These are phyloP conservation scores for Falco berigora DNA, from an alignment of 2,797 vertebrate species.

Conservation along the genomic window DNA sequence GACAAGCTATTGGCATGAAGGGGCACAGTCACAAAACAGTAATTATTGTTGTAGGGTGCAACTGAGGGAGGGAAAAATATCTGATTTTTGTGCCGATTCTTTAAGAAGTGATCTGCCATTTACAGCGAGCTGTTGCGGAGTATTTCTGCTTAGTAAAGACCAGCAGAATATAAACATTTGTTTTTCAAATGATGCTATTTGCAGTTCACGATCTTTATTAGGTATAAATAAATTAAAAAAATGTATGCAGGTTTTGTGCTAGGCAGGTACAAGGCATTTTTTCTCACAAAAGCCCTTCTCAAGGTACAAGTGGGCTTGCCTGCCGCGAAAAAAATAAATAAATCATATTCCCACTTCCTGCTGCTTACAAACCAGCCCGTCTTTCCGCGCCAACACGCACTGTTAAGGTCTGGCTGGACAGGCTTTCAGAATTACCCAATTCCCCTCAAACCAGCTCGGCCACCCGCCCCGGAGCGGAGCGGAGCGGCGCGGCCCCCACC, in stretches of 20 bases:
- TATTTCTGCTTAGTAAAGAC: background rate
- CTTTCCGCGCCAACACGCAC: accelerated
- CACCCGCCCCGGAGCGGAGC: too few species aligned
- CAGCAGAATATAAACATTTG: background rate
- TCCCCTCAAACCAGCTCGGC: background rate
- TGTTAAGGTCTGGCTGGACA: accelerated
- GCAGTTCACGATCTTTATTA: background rate
- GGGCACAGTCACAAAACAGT: background rate
- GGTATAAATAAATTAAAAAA: too few species aligned
- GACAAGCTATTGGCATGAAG: background rate
- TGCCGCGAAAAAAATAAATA: background rate
- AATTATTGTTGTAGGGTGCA: background rate
- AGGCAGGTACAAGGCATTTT: background rate
- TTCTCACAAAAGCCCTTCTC: background rate
- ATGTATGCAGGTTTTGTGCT: background rate
- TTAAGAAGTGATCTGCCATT: background rate
- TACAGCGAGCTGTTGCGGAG: background rate
- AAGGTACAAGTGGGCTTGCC: background rate
- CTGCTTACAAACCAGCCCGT: accelerated
- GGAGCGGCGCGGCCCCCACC: too few species aligned
- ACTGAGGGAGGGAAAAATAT: background rate
- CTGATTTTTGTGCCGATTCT: background rate
- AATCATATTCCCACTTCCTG: background rate
- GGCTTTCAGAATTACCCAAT: too few species aligned
- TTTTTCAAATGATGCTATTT: background rate